Percentiles rank a stretch among this genome's conserved stretches.
Evolutionary conservation across 2,797 vertebrate genomes (phyloP).

Genomic region (Gobionotothen gibberifrons): DNA sequence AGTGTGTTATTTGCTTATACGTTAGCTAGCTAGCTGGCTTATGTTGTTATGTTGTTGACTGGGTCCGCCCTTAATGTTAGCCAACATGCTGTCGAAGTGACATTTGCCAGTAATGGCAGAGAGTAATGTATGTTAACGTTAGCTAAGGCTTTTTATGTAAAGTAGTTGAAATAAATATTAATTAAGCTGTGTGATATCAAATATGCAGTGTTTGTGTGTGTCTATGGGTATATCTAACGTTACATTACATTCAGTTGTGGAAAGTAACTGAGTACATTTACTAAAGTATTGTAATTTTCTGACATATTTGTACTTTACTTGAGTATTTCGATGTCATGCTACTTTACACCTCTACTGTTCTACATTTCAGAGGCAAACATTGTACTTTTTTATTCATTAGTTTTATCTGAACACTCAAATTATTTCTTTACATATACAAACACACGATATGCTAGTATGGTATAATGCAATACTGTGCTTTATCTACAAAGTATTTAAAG

Average conservation of each 20-base stretch:
- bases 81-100: not conserved
- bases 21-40: constrained; percentile 10
- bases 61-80: constrained; percentile 30
- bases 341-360: too few species aligned
- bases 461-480: too few species aligned
- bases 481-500: too few species aligned
- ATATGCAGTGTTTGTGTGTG: not conserved
- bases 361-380: too few species aligned
- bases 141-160: not conserved
- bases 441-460: too few species aligned
- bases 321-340: too few species aligned
- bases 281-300: too few species aligned
- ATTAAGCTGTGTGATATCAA: not conserved
- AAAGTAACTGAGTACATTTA: too few species aligned
- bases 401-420: too few species aligned
- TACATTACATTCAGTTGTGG: not conserved
- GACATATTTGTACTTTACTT: too few species aligned
- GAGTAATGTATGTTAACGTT: not conserved
- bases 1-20: not conserved
- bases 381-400: too few species aligned
- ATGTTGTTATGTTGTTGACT: constrained; percentile 19
- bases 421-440: too few species aligned
- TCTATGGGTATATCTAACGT: not conserved
- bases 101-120: constrained; percentile 3
- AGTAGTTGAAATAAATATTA: not conserved